Evolutionary conservation across 2,113 vertebrate genomes (phyloP).

Genomic region (Ptilonorhynchus violaceus): DNA sequence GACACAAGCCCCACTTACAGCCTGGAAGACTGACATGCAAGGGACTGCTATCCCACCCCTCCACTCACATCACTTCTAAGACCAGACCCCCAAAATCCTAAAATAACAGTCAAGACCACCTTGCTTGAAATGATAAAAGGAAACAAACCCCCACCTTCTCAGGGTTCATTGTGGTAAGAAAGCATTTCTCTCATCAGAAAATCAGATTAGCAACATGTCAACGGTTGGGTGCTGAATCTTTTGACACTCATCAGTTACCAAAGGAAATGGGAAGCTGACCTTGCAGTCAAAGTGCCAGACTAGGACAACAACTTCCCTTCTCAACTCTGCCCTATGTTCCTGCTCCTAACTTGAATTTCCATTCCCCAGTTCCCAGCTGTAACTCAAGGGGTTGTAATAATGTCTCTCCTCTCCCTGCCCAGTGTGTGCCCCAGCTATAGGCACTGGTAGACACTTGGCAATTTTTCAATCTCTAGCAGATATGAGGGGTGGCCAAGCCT

Average conservation of each 20-base stretch:
- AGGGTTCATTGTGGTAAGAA: neutral
- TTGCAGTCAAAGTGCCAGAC: neutral
- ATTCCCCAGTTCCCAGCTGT: neutral
- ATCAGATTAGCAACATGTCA: neutral
- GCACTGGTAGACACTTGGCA: neutral
- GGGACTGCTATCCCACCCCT: neutral
- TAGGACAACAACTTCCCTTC: neutral
- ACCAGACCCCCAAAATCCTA: neutral
- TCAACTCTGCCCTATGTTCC: neutral
- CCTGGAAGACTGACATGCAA: neutral
- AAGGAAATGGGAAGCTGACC: neutral
- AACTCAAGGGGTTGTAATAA: neutral
- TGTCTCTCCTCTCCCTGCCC: neutral
- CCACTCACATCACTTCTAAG: neutral
- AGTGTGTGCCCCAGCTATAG: neutral
- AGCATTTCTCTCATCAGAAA: neutral
- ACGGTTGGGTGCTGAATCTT: neutral
- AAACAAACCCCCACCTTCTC: neutral
- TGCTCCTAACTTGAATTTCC: neutral
- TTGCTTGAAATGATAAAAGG: neutral
- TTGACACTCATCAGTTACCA: neutral
- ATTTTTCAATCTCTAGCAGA: neutral
- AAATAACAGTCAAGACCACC: neutral
- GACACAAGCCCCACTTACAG: neutral
- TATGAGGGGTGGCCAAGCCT: neutral